These are phyloP conservation scores for Callipepla squamata DNA, from an alignment of 2,113 vertebrate genomes.

Conservation along the genomic window DNA sequence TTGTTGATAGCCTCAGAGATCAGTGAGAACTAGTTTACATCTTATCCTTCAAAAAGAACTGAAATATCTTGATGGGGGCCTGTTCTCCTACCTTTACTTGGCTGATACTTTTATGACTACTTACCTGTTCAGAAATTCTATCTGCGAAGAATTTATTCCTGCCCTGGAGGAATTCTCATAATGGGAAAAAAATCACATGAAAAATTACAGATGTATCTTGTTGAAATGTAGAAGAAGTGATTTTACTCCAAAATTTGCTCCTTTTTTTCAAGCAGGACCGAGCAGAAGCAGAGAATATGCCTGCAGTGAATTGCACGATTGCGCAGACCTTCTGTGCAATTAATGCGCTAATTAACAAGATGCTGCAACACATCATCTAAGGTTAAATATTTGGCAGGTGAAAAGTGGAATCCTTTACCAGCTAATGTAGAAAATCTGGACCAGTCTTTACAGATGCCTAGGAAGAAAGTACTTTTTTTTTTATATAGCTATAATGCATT, in stretches of 20 bases:
- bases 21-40: background rate
- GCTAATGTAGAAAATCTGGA: background rate
- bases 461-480: background rate
- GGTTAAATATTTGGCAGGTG: background rate
- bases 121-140: background rate
- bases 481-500: background rate
- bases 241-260: background rate
- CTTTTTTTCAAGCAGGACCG: background rate
- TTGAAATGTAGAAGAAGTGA: background rate
- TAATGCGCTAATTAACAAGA: background rate
- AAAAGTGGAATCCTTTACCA: background rate
- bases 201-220: background rate
- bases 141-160: background rate
- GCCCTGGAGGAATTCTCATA: background rate
- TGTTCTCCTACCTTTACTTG: background rate
- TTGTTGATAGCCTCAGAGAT: background rate
- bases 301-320: background rate
- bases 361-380: background rate
- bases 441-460: background rate
- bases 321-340: background rate
- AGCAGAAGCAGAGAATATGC: background rate
- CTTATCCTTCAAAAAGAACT: fast-evolving
- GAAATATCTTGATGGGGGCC: fast-evolving
- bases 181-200: background rate
- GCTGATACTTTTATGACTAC: background rate